Evolutionary conservation across 2,888 invertebrate genomes (phyloP), one percentile per base, ranked within the genome.

Genomic region (Prosapia bicincta): DNA sequence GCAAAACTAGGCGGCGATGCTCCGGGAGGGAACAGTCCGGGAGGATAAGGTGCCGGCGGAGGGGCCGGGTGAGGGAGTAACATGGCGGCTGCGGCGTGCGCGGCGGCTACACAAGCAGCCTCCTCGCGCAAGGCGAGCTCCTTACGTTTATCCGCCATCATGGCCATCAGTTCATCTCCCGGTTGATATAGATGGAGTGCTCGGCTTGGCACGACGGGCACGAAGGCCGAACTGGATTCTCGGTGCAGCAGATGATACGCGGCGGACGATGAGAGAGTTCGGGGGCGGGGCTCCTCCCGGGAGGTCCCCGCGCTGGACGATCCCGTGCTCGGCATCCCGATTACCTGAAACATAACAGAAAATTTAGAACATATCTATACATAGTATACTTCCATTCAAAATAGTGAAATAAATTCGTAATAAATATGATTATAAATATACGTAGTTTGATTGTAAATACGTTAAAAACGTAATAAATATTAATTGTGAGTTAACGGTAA

Each of bases 71-170:
- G 88, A 0, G 91, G 91, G 79, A 93, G 83, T 80, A 94, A 87
- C 87, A 93, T 90, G 20, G 86, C 89, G 66, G 81, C 81, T 13
- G 80, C 79, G 76, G 88, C 87, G 0, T 85, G 85, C 2, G 85
- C 84, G 3, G 86, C 84, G 1, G 83, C 85, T 7, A 85, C 85
- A 78, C 85, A 84, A 0, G 89, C 89, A 0, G 91, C 92, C 66
- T 91, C 92, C 83, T 92, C 92, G 23, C 92, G 86, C 71, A 93
- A 84, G 0, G 93, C 93, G 72, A 94, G 86, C 83, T 95, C 95
- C 84, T 95, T 95, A 76, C 94, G 87, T 83, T 95, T 95, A 83
- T 95, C 95, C 2, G 93, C 94, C 94, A 95, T 94, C 92, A 95
- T 94, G 54, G 94, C 94, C 89, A 94, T 93, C 80, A 95, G 89